Evolutionary conservation across 2,888 invertebrate species (phyloP), one percentile per base, ranked within the genome.

Genomic region (Xylophagus ater): DNA sequence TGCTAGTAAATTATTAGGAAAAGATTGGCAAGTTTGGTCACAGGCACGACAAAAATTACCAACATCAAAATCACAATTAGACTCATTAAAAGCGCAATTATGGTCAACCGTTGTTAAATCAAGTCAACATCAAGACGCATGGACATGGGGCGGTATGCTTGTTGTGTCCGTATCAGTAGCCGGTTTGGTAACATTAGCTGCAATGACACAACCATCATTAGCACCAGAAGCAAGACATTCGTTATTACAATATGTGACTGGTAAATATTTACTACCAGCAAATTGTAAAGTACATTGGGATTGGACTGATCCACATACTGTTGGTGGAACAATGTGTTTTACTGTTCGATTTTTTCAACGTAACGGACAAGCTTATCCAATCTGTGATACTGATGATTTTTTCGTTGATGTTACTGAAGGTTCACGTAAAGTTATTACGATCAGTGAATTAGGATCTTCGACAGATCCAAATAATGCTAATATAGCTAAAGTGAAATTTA

Each of bases 141-240:
- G 87, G 86, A 86, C 86, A 59, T 85, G 84, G 82, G 86, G 86
- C 76, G 87, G 87, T 36, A 88, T 89, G 87, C 68, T 89, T 66
- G 82, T 89, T 51, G 87, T 89, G 47, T 87, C 88, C 15, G 83
- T 88, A 52, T 85, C 86, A 34, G 85, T 88, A 51, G 87, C 87
- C 52, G 87, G 87, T 53, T 71, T 88, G 64, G 87, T 88, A 55
- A 88, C 87, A 41, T 72, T 88, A 55, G 87, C 87, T 41, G 88
- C 87, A 54, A 87, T 88, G 83, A 88, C 88, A 50, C 88, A 88
- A 62, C 87, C 88, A 20, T 81, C 87, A 5, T 69, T 89, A 51
- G 85, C 86, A 37, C 85, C 87, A n/a, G 86, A 87, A 66, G 87
- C 88, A 40, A 85, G 88, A 57, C 85, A 86, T 62, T 86, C 88